Evolutionary conservation across 2,797 vertebrate genomes (phyloP).

Genomic region (Nannoperca australis): DNA sequence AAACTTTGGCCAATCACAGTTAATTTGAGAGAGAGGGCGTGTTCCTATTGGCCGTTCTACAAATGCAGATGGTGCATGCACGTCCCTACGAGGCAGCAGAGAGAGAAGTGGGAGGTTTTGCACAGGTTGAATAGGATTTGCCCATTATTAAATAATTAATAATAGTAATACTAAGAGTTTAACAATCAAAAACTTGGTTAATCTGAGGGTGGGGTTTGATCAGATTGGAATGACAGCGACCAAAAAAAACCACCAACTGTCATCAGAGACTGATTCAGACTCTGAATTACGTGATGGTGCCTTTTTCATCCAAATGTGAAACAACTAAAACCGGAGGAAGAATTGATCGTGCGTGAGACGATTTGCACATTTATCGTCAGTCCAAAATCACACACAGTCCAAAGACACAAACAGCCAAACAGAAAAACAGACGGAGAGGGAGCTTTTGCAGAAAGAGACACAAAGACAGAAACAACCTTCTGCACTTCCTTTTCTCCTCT

Average conservation of each 20-base stretch:
- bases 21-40: no score
- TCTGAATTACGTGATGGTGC: no score
- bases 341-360: no score
- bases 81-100: no score
- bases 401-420: conserved; percentile 5
- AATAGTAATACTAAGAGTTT: neutral
- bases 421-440: conserved; percentile 24
- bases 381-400: neutral
- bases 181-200: neutral
- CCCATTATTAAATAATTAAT: neutral
- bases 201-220: neutral
- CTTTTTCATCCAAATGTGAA: neutral
- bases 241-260: neutral
- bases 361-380: neutral
- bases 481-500: conserved; percentile 41
- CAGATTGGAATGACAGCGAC: neutral
- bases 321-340: no score
- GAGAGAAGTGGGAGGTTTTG: no score
- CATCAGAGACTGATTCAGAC: neutral
- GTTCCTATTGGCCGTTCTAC: no score
- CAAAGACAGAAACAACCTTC: conserved; percentile 47
- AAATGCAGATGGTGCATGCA: no score
- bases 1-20: no score
- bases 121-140: no score
- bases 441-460: conserved; percentile 36